A percentile compares a stretch with the other conserved stretches of the same genome.
Evolutionary conservation across 2,888 invertebrate species (phyloP).

Genomic region (Nomada ruficornis): DNA sequence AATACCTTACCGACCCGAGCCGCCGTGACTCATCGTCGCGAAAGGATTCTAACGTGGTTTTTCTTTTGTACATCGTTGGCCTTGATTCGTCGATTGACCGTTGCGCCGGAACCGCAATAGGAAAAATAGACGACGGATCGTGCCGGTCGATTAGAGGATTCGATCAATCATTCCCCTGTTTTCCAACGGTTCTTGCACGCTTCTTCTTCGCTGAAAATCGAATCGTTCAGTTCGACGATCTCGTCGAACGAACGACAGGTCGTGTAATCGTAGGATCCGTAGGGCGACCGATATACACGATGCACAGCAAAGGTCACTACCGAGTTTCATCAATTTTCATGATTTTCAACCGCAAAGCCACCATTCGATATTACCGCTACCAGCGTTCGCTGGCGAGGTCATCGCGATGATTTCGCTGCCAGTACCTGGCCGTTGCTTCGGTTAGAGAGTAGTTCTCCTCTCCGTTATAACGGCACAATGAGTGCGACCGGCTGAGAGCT

Average conservation of each 20-base stretch:
- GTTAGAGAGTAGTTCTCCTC: slow-evolving; percentile 22
- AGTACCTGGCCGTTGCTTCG: slow-evolving; percentile 33
- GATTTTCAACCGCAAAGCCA: slow-evolving; percentile 26
- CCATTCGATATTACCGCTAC: background rate
- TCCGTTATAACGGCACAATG: slow-evolving; percentile 72
- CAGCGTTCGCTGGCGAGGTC: slow-evolving; percentile 42
- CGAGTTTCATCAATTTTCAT: slow-evolving; percentile 29
- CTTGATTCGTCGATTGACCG: slow-evolving; percentile 30
- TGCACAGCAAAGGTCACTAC: too few relatives aligned
- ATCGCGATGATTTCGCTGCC: slow-evolving; percentile 51
- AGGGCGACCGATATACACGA: too few relatives aligned
- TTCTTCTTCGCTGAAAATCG: background rate
- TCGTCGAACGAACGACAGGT: slow-evolving; percentile 45
- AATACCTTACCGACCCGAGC: slow-evolving; percentile 8
- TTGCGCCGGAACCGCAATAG: background rate
- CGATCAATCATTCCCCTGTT: slow-evolving; percentile 33
- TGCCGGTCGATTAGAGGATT: slow-evolving; percentile 8
- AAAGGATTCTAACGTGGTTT: slow-evolving; percentile 48
- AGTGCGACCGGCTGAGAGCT: slow-evolving; percentile 47
- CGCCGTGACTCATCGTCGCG: slow-evolving; percentile 55
- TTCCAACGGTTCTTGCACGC: background rate
- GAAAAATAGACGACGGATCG: background rate
- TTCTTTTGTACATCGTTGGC: slow-evolving; percentile 6
- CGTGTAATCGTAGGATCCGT: slow-evolving; percentile 10
- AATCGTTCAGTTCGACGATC: background rate